These are phyloP conservation scores for Drosophila trapezifrons DNA, from an alignment of 1,140 invertebrate genomes.

Conservation along the genomic window DNA sequence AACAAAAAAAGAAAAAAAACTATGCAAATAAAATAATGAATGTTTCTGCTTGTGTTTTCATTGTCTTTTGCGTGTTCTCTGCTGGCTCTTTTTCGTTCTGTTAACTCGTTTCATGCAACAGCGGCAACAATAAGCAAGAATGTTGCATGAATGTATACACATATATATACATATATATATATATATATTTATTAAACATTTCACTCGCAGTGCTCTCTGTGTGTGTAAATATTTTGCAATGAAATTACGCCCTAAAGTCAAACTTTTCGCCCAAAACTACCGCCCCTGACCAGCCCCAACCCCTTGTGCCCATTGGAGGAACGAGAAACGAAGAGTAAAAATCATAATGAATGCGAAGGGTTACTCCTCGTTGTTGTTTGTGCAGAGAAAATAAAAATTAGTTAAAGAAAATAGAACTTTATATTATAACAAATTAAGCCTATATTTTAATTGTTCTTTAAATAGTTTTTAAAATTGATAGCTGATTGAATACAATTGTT, in stretches of 20 bases:
- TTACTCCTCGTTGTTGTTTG: conserved; percentile 17
- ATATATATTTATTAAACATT: conserved; percentile 76
- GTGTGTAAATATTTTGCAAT: conserved; percentile 74
- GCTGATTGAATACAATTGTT: too few relatives aligned
- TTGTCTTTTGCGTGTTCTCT: conserved; percentile 10
- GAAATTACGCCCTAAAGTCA: conserved; percentile 79
- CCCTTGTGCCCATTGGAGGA: conserved; percentile 32
- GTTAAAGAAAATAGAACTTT: too few relatives aligned
- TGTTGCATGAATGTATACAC: conserved; percentile 37
- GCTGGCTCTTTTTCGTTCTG: conserved; percentile 25
- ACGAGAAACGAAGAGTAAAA: conserved; percentile 59
- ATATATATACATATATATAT: too few relatives aligned
- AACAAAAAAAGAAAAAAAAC: conserved; percentile 38
- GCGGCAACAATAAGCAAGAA: conserved; percentile 48
- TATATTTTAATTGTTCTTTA: too few relatives aligned
- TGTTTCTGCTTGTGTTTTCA: conserved; percentile 41
- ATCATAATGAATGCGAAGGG: conserved; percentile 66
- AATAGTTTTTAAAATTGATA: too few relatives aligned
- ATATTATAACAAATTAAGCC: too few relatives aligned
- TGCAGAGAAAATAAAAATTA: conserved; percentile 11
- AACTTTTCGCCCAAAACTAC: conserved; percentile 56
- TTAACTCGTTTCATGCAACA: conserved; percentile 45
- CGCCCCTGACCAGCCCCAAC: conserved; percentile 6
- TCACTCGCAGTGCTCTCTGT: conserved; percentile 33
- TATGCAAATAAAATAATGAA: conserved; percentile 72